phyloP scores from a whole-genome alignment of 1,140 invertebrate genomes.

The Lucilia cuprina region DNA sequence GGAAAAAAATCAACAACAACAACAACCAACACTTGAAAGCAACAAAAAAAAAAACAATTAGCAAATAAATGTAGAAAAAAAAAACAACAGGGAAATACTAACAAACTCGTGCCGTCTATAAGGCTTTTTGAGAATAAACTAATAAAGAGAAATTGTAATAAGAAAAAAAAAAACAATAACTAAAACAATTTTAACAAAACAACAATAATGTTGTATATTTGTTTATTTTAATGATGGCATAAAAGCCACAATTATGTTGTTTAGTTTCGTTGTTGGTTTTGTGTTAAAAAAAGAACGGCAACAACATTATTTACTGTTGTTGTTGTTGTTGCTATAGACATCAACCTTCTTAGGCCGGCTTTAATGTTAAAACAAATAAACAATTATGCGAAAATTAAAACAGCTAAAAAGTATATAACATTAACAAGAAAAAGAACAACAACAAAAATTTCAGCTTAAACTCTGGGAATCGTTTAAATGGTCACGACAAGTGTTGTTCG shows the following conservation, averaged over 20 bases:
- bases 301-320: not conserved
- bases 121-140: not conserved
- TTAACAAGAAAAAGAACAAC: not conserved
- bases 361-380: not conserved
- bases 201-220: conserved; percentile 10
- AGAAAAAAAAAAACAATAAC: not conserved
- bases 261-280: not conserved
- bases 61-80: not conserved
- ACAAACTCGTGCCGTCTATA: conserved; percentile 17
- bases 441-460: not conserved
- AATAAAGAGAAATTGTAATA: conserved; percentile 1
- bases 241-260: conserved; percentile 31
- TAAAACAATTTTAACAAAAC: not conserved
- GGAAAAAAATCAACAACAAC: not conserved
- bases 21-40: not conserved
- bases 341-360: not conserved
- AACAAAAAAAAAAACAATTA: conserved; percentile 27
- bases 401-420: not conserved
- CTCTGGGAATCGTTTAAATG: conserved; percentile 20
- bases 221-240: conserved; percentile 27
- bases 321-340: not conserved
- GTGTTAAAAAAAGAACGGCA: not conserved
- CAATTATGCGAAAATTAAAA: not conserved
- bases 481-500: conserved; percentile 23
- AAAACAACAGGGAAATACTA: not conserved